Evolutionary conservation across 35 echinoderm and acorn worm genomes (phyloP).

Genomic region (Hemicentrotus pulcherrimus): DNA sequence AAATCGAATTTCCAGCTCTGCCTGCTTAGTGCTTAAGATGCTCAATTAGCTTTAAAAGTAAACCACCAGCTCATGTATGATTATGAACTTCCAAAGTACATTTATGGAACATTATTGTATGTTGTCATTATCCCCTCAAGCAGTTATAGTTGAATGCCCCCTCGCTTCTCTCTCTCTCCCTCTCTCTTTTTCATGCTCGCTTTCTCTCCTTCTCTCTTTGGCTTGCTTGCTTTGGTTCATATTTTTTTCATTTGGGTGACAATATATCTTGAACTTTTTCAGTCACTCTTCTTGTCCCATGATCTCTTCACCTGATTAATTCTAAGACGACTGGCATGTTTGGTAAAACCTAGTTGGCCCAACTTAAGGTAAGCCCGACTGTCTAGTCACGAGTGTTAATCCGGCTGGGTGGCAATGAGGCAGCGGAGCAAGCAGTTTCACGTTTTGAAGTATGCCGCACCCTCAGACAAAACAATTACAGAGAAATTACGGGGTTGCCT

Average conservation of each 20-base stretch:
- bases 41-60: neutral
- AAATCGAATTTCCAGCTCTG: neutral
- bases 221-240: neutral
- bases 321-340: neutral
- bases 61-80: neutral
- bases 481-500: neutral
- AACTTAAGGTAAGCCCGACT: neutral
- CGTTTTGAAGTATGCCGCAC: neutral
- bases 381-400: constrained; percentile 17
- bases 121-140: neutral
- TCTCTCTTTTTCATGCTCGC: neutral
- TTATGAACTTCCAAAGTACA: neutral
- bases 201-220: neutral
- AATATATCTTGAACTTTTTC: neutral
- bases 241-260: neutral
- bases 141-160: neutral
- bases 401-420: neutral
- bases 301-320: constrained; percentile 1
- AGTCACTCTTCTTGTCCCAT: neutral
- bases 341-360: neutral
- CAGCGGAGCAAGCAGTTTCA: neutral
- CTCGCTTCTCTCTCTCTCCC: neutral
- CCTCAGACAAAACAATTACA: constrained; percentile 36
- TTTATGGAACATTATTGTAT: neutral
- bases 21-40: neutral